A percentile compares a stretch with the other conserved stretches of the same genome.
phyloP scores from a whole-genome alignment of 1,140 invertebrate species.

The Wiebesia pumilae region DNA sequence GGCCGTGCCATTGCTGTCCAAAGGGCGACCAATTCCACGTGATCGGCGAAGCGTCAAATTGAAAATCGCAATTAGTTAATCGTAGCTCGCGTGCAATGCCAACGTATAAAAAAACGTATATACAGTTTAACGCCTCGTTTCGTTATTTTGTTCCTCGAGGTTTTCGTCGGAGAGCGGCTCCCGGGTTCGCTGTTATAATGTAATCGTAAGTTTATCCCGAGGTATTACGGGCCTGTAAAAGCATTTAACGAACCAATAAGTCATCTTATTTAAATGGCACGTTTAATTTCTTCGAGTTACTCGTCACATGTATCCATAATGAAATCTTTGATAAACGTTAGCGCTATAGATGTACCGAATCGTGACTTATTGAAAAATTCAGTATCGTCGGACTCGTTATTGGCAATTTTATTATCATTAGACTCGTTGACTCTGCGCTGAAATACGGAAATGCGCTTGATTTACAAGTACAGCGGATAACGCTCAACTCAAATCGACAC shows the following conservation, averaged over 20 bases:
- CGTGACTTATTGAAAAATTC: not conserved
- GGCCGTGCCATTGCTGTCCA: not conserved
- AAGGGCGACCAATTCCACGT: constrained; percentile 52
- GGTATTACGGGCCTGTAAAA: not conserved
- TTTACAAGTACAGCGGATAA: not conserved
- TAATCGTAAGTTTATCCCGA: not conserved
- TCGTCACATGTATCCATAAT: not conserved
- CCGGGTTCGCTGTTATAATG: not conserved
- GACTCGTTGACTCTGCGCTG: not conserved
- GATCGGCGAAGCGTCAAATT: constrained; percentile 65
- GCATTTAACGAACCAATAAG: constrained; percentile 13
- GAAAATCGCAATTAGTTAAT: constrained; percentile 65
- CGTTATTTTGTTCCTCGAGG: constrained; percentile 2
- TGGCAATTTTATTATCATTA: too few species aligned
- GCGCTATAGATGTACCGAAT: too few species aligned
- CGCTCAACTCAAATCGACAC: too few species aligned
- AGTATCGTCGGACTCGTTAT: too few species aligned
- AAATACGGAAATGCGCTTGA: not conserved
- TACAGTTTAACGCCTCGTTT: constrained; percentile 17
- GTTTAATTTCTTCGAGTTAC: not conserved
- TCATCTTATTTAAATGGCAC: not conserved
- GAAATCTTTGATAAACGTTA: not conserved
- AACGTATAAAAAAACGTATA: not conserved
- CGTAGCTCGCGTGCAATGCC: constrained; percentile 35
- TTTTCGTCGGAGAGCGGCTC: not conserved